Percentiles rank a stretch among this genome's conserved stretches.
Evolutionary conservation across 2,888 invertebrate species (phyloP).

Genomic region (Latheticus oryzae): DNA sequence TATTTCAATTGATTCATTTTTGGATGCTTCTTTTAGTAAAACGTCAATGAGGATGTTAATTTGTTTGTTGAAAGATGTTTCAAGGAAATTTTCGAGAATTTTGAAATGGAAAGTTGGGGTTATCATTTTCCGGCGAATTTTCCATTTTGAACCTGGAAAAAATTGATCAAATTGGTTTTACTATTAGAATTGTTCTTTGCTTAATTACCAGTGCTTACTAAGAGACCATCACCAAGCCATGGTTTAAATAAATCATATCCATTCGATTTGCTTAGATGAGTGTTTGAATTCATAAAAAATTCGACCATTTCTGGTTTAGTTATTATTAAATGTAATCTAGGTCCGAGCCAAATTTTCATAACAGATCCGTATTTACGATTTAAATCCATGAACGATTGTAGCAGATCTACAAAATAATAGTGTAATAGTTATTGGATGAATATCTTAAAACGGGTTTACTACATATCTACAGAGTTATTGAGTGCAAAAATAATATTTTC

Average conservation of each 20-base stretch:
- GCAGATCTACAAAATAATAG: conserved; percentile 46
- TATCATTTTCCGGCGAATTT: conserved; percentile 53
- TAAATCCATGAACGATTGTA: conserved; percentile 48
- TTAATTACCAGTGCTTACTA: conserved; percentile 52
- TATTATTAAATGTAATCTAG: conserved; percentile 49
- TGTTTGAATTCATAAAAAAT: conserved; percentile 49
- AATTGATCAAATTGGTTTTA: neutral
- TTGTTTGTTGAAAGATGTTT: conserved; percentile 51
- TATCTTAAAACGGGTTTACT: too few species aligned
- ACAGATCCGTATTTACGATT: conserved; percentile 51
- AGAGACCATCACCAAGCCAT: conserved; percentile 56
- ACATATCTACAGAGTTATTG: too few species aligned
- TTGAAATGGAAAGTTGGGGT: conserved; percentile 58
- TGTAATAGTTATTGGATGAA: too few species aligned
- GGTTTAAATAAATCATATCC: conserved; percentile 54
- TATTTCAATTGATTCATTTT: conserved; percentile 48
- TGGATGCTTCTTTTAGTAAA: conserved; percentile 44
- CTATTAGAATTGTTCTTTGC: conserved; percentile 6
- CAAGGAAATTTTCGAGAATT: conserved; percentile 54
- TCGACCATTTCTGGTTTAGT: conserved; percentile 53
- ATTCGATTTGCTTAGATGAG: conserved; percentile 52
- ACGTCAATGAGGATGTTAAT: conserved; percentile 51
- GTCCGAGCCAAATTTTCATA: conserved; percentile 53
- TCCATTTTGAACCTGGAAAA: conserved; percentile 54
- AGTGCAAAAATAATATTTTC: too few species aligned